Base-by-base conservation (phyloP, 2,113 vertebrate genomes). In the Sylvietta virens region DNA sequence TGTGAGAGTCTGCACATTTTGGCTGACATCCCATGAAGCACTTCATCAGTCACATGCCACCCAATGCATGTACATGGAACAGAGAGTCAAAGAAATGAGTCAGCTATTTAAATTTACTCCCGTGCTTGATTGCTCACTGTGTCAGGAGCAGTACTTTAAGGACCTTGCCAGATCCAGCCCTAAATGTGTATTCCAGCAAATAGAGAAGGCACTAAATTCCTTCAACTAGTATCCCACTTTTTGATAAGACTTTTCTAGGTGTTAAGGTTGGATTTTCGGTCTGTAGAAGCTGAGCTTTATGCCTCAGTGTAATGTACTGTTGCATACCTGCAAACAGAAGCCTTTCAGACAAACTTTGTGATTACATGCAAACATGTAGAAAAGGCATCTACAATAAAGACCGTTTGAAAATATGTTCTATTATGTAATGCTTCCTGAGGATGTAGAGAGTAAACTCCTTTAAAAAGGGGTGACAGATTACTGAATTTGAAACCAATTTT, bases 401-500 rank as follows among this genome's bases (percentile, higher is more conserved):
- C 12, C 7, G 18, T 86, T 87, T 91, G 45, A 74, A 94, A 87
- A 56, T 53, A n/a, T 13, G 9, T 84, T 94, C 53, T 79, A 39
- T 76, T 6, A 10, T 58, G 33, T 66, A 51, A 74, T 58, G 24
- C 44, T 67, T 84, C 58, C 2, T 61, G 13, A 81, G n/a, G 24
- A 45, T 60, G 39, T 37, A 15, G 35, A 50, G n/a, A 58, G 48
- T 50, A 54, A 74, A 67, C 51, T 62, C 37, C 35, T 64, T n/a
- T 71, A 81, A 74, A 74, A 78, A n/a, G 7, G 8, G 16, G 9
- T 86, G 61, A 58, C 14, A 65, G 14, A 76, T 78, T 69, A 76
- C 31, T 56, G 37, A 61, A 12, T 90, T 85, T 87, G 73, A 94
- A 87, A 91, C 13, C 11, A 81, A 39, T 78, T 92, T 92, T 86